A percentile compares a stretch with the other conserved stretches of the same genome.
phyloP scores from a whole-genome alignment of 2,797 vertebrate species.

The Thamnophis elegans region DNA sequence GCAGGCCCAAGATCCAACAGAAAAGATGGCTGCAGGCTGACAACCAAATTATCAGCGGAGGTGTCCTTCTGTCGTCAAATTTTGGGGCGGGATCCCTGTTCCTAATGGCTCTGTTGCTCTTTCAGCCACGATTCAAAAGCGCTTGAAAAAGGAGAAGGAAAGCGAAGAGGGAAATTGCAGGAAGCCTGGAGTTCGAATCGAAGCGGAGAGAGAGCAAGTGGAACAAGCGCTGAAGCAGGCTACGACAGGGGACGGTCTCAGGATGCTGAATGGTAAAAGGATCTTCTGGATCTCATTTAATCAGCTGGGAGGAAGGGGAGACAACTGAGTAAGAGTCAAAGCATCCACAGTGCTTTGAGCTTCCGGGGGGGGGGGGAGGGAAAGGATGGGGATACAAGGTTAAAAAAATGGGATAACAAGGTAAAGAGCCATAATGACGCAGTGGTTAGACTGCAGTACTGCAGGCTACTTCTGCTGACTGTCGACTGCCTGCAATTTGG shows the following conservation, averaged over 20 bases:
- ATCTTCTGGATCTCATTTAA: slow-evolving; percentile 43
- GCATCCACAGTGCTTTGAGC: slow-evolving; percentile 5
- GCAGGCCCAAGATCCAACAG: too few relatives aligned
- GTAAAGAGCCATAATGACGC: too few relatives aligned
- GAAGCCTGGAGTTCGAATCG: slow-evolving; percentile 95
- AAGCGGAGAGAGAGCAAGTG: slow-evolving; percentile 88
- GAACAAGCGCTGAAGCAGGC: slow-evolving; percentile 89
- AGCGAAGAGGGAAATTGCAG: slow-evolving; percentile 94
- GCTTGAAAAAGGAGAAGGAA: slow-evolving; percentile 96
- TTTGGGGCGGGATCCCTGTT: neutral
- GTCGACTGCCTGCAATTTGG: too few relatives aligned
- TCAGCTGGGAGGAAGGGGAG: too few relatives aligned
- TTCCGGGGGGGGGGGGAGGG: slow-evolving; percentile 11
- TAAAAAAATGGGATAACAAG: too few relatives aligned
- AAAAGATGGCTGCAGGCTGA: too few relatives aligned
- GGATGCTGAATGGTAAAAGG: slow-evolving; percentile 82
- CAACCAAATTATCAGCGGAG: neutral
- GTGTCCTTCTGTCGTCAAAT: neutral
- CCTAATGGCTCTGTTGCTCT: slow-evolving; percentile 20
- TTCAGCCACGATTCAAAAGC: slow-evolving; percentile 91
- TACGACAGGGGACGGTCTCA: slow-evolving; percentile 80
- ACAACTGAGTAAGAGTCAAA: neutral
- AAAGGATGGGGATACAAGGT: slow-evolving; percentile 21
- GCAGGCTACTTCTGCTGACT: too few relatives aligned
- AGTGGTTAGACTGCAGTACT: too few relatives aligned